Evolutionary conservation across 2,888 invertebrate species (phyloP).

Genomic region (Drosophila paramelanica): DNA sequence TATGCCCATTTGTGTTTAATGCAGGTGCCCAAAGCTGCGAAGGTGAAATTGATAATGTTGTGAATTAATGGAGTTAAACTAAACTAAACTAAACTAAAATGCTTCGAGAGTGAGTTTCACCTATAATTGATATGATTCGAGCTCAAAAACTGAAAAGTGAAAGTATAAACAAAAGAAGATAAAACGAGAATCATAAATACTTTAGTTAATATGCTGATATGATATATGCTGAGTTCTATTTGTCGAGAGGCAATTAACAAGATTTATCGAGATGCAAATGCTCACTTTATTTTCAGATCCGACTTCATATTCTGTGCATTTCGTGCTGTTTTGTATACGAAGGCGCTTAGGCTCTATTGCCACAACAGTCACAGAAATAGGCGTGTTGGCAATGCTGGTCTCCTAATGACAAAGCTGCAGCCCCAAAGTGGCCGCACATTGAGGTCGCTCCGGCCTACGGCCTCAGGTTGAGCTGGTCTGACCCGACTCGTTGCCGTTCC

Average conservation of each 20-base stretch:
- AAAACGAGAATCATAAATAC: too few relatives aligned
- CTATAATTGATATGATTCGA: background rate
- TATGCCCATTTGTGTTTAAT: constrained; percentile 2
- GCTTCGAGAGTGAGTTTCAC: background rate
- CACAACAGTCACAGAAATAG: constrained; percentile 10
- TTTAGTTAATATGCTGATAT: too few relatives aligned
- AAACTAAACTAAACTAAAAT: too few relatives aligned
- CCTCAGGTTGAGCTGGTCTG: background rate
- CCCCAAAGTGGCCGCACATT: constrained; percentile 51
- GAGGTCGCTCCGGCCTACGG: constrained; percentile 22
- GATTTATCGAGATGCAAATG: constrained; percentile 15
- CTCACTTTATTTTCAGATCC: constrained; percentile 12
- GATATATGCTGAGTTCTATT: background rate
- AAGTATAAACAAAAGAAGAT: too few relatives aligned
- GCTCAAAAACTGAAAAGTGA: background rate
- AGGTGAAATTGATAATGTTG: constrained; percentile 10
- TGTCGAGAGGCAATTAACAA: background rate
- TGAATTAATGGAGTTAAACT: constrained; percentile 5
- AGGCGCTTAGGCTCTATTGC: constrained; percentile 16
- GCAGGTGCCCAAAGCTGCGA: background rate
- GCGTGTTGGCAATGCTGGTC: constrained; percentile 17
- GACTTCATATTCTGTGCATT: constrained; percentile 20
- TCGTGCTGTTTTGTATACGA: background rate
- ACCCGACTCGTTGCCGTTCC: background rate
- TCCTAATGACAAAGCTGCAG: constrained; percentile 29